Base-by-base conservation (phyloP, 2,888 invertebrate genomes). In the Euphydryas editha region DNA sequence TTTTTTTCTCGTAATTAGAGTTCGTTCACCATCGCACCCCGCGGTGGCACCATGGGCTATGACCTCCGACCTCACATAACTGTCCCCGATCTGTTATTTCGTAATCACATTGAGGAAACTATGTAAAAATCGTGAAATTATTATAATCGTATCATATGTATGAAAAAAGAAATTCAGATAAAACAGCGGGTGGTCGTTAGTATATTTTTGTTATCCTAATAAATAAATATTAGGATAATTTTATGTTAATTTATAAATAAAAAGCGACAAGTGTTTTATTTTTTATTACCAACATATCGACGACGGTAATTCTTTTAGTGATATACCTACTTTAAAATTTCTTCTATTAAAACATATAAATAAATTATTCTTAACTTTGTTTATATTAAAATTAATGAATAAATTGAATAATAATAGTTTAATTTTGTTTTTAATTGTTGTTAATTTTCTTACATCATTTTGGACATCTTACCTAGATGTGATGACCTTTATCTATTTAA, bases 121-220 rank as follows among this genome's bases (percentile, higher is more conserved):
- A 1, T 51, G 15, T 10, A 51, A 24, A 47, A 20, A 20, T 47
- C 21, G 18, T 47, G 47, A 47, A 47, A 47, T 20, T 20, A 47
- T 47, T 47, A 18, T 20, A 21, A 20, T 47, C 20, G 10, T 51
- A 7, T 15, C n/a, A 24, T 30, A 30, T 30, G 24, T 24, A 24
- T 24, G 51, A 21, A 24, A 7, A 24, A 51, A 18, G 10, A 21
- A n/a, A 51, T 24, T 15, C n/a, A n/a, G 51, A 7, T 42, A 51
- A 24, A 63, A 24, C 73, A 55, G 54, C 73, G 59, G 73, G 73
- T 39, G 69, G 62, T 65, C 54, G 64, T 24, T 59, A 64, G 69
- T 65, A 60, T 67, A 57, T 30, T 42, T 46, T 59, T 49, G 18
- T 63, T 63, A 55, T 62, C 30, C 11, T 20, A 59, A 24, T 59